phyloP scores from a whole-genome alignment of 1,140 invertebrate species.

The Ladona fulva region DNA sequence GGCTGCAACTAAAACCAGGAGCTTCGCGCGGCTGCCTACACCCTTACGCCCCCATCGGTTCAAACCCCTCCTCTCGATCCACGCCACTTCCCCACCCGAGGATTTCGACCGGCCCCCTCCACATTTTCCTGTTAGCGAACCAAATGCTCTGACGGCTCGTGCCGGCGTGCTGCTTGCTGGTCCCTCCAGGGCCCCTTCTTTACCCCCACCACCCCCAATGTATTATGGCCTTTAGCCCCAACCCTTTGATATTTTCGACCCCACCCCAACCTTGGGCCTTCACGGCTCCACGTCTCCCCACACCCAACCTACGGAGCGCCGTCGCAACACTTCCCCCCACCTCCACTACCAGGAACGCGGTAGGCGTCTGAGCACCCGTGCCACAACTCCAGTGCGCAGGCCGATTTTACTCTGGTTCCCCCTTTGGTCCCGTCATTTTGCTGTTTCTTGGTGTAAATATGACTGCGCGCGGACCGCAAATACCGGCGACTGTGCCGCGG shows the following conservation, averaged over 20 bases:
- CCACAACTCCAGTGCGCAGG: background rate
- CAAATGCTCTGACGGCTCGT: no score
- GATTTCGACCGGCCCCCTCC: no score
- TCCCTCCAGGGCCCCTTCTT: no score
- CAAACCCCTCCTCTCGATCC: conserved; percentile 10
- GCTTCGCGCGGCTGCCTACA: conserved; percentile 18
- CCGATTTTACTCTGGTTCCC: background rate
- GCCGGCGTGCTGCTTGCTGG: no score
- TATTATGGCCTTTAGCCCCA: conserved; percentile 28
- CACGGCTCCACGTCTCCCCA: background rate
- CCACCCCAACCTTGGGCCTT: background rate
- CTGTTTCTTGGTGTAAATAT: no score
- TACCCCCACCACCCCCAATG: conserved; percentile 26
- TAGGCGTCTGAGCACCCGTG: background rate
- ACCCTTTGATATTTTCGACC: conserved; percentile 24
- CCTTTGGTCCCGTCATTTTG: background rate
- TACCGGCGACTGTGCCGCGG: no score
- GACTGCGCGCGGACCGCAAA: no score
- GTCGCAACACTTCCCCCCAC: background rate
- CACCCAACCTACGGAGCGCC: background rate
- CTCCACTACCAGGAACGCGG: background rate
- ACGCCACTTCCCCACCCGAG: background rate
- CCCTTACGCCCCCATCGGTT: conserved; percentile 21
- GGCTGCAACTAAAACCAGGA: conserved; percentile 31
- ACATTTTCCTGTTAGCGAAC: no score